These are phyloP conservation scores for Microtus pennsylvanicus DNA, from an alignment of 2,113 vertebrate species.

Conservation along the genomic window DNA sequence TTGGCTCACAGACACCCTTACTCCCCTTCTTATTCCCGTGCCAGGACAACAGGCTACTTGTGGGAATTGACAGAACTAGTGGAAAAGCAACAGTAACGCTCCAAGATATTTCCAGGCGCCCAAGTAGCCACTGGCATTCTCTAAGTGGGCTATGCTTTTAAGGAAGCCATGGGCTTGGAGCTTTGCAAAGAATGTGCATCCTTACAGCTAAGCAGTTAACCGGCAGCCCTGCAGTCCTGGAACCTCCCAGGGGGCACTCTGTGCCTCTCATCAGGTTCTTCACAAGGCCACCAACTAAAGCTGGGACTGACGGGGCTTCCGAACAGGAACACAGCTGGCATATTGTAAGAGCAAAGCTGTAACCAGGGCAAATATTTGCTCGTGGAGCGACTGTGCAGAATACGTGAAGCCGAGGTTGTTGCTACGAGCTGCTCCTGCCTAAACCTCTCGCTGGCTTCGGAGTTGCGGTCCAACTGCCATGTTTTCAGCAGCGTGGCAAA, in stretches of 20 bases:
- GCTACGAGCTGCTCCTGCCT: neutral
- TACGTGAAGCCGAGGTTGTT: neutral
- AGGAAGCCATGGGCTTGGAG: neutral
- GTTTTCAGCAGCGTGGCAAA: neutral
- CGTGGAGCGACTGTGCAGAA: neutral
- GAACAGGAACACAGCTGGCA: neutral
- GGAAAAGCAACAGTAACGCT: conserved; percentile 14
- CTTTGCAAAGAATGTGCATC: neutral
- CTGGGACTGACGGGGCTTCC: neutral
- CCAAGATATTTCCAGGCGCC: neutral
- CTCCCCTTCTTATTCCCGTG: neutral
- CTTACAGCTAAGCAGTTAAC: neutral
- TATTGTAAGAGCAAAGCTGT: conserved; percentile 56
- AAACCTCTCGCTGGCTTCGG: conserved; percentile 14
- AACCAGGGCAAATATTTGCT: conserved; percentile 62
- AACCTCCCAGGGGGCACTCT: neutral
- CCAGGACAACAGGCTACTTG: neutral
- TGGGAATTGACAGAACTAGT: neutral
- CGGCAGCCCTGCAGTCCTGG: neutral
- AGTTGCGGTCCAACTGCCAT: neutral
- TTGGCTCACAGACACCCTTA: neutral
- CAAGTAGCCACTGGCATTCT: neutral
- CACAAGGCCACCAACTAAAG: neutral
- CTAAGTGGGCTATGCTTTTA: neutral
- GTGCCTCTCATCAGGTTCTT: neutral